These are phyloP conservation scores for Passer montanus DNA, from an alignment of 2,113 vertebrate species.

Conservation along the genomic window DNA sequence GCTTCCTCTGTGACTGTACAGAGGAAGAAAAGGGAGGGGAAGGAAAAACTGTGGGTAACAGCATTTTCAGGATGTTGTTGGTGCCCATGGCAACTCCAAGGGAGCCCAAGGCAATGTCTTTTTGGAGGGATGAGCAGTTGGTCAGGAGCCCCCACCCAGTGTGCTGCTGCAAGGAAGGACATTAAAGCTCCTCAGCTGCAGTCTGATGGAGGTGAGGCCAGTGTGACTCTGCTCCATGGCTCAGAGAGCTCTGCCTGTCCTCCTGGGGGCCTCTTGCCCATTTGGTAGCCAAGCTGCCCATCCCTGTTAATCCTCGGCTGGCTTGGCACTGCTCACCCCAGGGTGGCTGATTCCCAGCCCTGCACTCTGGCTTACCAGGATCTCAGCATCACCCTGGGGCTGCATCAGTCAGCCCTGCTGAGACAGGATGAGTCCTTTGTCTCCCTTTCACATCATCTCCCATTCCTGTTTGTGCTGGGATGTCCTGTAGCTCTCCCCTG, in stretches of 20 bases:
- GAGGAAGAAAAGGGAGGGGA: neutral
- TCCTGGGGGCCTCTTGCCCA: rapidly evolving
- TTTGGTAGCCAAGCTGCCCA: neutral
- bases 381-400: neutral
- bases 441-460: rapidly evolving
- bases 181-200: neutral
- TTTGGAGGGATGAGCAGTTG: rapidly evolving
- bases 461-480: neutral
- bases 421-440: neutral
- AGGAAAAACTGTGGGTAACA: neutral
- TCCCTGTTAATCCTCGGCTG: neutral
- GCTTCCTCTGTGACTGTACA: neutral
- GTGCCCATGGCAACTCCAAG: neutral
- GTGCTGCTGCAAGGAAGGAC: neutral
- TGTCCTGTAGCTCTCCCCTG: neutral
- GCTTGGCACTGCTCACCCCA: neutral
- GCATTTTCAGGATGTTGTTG: neutral
- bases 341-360: neutral
- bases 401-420: rapidly evolving
- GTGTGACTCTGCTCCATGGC: neutral
- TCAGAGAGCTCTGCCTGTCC: neutral
- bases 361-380: rapidly evolving
- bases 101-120: neutral
- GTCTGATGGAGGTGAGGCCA: rapidly evolving
- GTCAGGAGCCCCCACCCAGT: rapidly evolving